Conservation (phyloP, 1,140 invertebrate species). For the Streblospio benedicti region DNA sequence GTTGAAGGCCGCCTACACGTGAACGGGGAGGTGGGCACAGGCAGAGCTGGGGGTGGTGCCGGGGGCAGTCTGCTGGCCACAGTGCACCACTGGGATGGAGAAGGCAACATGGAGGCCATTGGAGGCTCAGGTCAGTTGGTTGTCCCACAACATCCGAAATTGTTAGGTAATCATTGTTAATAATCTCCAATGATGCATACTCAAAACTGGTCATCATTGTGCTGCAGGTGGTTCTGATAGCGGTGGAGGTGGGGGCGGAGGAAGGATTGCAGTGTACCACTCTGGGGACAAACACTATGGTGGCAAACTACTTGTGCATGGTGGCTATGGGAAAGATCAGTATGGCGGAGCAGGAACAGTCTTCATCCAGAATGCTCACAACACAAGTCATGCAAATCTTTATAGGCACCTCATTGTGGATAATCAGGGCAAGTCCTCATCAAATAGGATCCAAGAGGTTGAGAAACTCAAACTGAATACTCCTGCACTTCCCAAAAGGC, state of each 20-base stretch:
- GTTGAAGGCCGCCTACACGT: constrained; percentile 34
- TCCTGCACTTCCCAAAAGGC: too few relatives aligned
- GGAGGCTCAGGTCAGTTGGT: constrained; percentile 24
- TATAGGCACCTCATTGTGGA: constrained; percentile 24
- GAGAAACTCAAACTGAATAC: constrained; percentile 21
- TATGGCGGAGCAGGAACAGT: constrained; percentile 31
- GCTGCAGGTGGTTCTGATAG: too few relatives aligned
- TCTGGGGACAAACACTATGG: constrained; percentile 25
- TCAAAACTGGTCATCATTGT: too few relatives aligned
- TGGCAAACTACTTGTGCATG: constrained; percentile 26
- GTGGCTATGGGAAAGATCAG: constrained; percentile 23
- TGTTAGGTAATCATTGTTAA: too few relatives aligned
- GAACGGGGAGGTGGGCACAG: constrained; percentile 28
- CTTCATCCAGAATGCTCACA: constrained; percentile 26
- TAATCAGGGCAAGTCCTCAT: constrained; percentile 17
- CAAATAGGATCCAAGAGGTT: constrained; percentile 23
- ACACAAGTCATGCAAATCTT: constrained; percentile 10
- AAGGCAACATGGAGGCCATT: constrained; percentile 28
- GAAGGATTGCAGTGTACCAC: constrained; percentile 32
- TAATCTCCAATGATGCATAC: too few relatives aligned
- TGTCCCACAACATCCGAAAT: too few relatives aligned
- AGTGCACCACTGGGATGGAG: constrained; percentile 30
- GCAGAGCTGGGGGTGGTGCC: constrained; percentile 29
- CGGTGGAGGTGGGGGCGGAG: constrained; percentile 32
- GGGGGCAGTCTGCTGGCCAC: constrained; percentile 29